Evolutionary conservation across 2,113 vertebrate species (phyloP).

Genomic region (Albula goreensis): DNA sequence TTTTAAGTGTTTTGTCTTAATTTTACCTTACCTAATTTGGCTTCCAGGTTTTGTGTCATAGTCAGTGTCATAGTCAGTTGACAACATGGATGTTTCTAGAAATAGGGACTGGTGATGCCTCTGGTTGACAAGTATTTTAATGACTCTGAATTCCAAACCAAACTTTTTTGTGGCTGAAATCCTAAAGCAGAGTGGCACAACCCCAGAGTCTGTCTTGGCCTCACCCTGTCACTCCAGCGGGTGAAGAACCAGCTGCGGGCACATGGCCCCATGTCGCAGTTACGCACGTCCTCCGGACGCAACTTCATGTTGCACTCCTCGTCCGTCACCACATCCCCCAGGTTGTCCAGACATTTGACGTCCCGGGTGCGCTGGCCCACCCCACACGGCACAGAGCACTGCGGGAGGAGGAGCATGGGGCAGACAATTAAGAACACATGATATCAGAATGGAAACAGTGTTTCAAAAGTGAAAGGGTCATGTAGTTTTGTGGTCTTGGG

Average conservation of each 20-base stretch:
- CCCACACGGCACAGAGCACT: conserved; percentile 92
- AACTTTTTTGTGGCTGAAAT: too few species aligned
- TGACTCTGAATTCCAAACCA: too few species aligned
- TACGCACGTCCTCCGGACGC: conserved; percentile 81
- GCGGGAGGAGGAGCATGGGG: conserved; percentile 12
- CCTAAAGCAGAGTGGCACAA: too few species aligned
- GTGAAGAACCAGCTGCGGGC: conserved; percentile 93
- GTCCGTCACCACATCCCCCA: conserved; percentile 82
- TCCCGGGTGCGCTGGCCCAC: conserved; percentile 87
- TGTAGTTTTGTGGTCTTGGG: neutral
- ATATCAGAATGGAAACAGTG: too few species aligned
- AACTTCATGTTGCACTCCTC: conserved; percentile 91
- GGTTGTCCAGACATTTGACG: conserved; percentile 87
- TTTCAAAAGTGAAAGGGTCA: neutral
- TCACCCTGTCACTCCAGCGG: conserved; percentile 87
- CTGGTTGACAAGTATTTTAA: too few species aligned
- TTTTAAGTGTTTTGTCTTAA: too few species aligned
- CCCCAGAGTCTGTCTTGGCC: neutral
- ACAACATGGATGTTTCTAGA: too few species aligned
- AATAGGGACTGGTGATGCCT: too few species aligned
- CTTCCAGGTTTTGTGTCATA: too few species aligned
- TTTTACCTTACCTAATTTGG: too few species aligned
- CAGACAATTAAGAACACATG: too few species aligned
- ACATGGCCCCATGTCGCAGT: conserved; percentile 91
- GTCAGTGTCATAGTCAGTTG: too few species aligned